Evolutionary conservation across 2,888 invertebrate species (phyloP), one percentile per base, ranked within the genome.

Genomic region (Cryptops parisi): DNA sequence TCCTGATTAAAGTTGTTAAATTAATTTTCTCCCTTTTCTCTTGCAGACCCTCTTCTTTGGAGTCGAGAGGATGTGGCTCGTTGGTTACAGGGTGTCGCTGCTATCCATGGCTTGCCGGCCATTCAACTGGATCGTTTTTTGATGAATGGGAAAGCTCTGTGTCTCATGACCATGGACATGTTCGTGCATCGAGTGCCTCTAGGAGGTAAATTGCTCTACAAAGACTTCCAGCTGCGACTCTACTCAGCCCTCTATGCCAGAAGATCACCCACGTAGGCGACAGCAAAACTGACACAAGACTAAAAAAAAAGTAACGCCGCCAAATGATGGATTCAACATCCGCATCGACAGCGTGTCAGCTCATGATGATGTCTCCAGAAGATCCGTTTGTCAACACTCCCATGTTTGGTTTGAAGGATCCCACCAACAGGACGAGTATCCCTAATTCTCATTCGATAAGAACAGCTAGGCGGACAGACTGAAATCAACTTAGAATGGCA

Each of bases 141-240:
- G 0, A 84, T 84, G 83, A 84, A 84, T 68, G 84, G 84, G 47
- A 84, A 84, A 67, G 84, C 82, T 0, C 69, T 84, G 3, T 84
- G 84, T 59, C 74, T 84, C 52, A 84, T 84, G 84, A 76, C 77
- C n/a, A 72, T 76, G 12, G 78, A 79, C 50, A 84, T 84, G 84
- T 84, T 82, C 69, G 72, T 78, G 1, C 74, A 75, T 57, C 69
- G 84, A 43, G 83, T 82, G 33, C 83, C 83, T 0, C 67, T 76
- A 1, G 78, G 77, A 1, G 83, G 83, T 9, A 78, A 79, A 64
- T 68, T 76, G 55, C 68, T 84, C 41, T 78, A 82, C 65, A 79
- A 80, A 70, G 84, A 79, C 67, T 79, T 78, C 63, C 76, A 81
- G 65, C 72, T 81, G 63, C 71, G 83, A 55, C 69, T 84, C n/a